These are phyloP conservation scores for Micromussa lordhowensis DNA, from an alignment of 92 coral and sea anemone genomes.

Conservation along the genomic window DNA sequence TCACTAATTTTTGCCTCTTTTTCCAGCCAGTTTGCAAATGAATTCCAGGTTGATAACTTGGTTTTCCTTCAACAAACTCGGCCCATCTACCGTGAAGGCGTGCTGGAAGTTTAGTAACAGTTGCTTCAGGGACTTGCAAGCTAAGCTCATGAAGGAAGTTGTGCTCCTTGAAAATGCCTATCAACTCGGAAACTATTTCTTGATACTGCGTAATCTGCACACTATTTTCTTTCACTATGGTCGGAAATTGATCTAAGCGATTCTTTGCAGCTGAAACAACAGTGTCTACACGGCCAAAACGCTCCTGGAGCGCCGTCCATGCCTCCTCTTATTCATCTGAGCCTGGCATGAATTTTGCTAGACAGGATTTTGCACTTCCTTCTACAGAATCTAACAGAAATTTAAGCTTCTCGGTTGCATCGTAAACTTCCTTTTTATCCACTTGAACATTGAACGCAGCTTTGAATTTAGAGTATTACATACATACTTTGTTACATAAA, in stretches of 20 bases:
- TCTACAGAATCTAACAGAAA: slow-evolving; percentile 31
- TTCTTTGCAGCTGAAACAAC: no score
- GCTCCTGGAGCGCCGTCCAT: slow-evolving; percentile 16
- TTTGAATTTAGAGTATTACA: no score
- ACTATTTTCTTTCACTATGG: no score
- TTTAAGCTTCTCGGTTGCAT: neutral
- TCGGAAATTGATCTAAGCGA: no score
- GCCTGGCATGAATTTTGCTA: slow-evolving; percentile 45
- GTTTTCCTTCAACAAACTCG: slow-evolving; percentile 12
- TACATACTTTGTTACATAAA: no score
- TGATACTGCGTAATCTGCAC: slow-evolving; percentile 11
- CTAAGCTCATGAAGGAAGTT: slow-evolving; percentile 29
- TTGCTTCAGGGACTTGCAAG: slow-evolving; percentile 31
- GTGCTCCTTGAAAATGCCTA: slow-evolving; percentile 36
- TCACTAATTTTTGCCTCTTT: slow-evolving; percentile 2
- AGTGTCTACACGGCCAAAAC: no score
- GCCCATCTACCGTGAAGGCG: slow-evolving; percentile 36
- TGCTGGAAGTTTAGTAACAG: slow-evolving; percentile 29
- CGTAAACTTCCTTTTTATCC: slow-evolving; percentile 4
- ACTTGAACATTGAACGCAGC: no score
- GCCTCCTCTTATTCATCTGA: neutral
- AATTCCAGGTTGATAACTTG: slow-evolving; percentile 19
- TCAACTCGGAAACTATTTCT: slow-evolving; percentile 32
- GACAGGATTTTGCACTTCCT: slow-evolving; percentile 11
- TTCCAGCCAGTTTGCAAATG: slow-evolving; percentile 6